These are phyloP conservation scores for Prosapia bicincta DNA, from an alignment of 2,888 invertebrate genomes.

Conservation along the genomic window DNA sequence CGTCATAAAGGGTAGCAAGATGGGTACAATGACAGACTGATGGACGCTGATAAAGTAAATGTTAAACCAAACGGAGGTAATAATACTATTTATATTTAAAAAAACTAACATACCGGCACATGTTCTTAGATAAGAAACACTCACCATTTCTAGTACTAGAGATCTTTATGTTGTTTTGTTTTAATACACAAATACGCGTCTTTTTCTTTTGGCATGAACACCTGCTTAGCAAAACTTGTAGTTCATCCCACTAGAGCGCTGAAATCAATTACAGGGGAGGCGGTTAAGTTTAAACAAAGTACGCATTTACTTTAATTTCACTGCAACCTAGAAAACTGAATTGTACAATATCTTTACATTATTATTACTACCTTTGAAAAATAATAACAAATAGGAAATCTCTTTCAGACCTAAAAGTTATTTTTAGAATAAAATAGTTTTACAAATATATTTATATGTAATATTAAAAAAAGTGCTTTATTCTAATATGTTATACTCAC, in stretches of 20 bases:
- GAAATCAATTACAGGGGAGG: not conserved
- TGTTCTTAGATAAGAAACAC: not conserved
- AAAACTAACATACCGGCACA: not conserved
- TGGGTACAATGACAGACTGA: slow-evolving; percentile 1
- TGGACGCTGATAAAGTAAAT: not conserved
- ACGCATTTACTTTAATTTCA: too few species aligned
- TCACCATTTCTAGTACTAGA: not conserved
- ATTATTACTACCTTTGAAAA: too few species aligned
- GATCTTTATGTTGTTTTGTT: not conserved
- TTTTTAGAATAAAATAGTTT: too few species aligned
- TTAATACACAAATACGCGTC: not conserved
- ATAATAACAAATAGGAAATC: too few species aligned
- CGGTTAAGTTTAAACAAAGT: not conserved
- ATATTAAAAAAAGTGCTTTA: too few species aligned
- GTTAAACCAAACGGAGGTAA: not conserved
- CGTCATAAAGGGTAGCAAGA: slow-evolving; percentile 23
- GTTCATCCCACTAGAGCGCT: not conserved
- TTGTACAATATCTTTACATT: too few species aligned
- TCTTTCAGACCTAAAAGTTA: too few species aligned
- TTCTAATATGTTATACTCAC: too few species aligned
- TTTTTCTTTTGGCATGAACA: slow-evolving; percentile 2
- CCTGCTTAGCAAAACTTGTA: not conserved
- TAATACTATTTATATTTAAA: not conserved
- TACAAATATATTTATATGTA: too few species aligned
- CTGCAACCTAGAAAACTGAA: too few species aligned